Base-by-base conservation (phyloP, 1,140 invertebrate genomes). In the fruit fly (Drosophila melanogaster) region DNA sequence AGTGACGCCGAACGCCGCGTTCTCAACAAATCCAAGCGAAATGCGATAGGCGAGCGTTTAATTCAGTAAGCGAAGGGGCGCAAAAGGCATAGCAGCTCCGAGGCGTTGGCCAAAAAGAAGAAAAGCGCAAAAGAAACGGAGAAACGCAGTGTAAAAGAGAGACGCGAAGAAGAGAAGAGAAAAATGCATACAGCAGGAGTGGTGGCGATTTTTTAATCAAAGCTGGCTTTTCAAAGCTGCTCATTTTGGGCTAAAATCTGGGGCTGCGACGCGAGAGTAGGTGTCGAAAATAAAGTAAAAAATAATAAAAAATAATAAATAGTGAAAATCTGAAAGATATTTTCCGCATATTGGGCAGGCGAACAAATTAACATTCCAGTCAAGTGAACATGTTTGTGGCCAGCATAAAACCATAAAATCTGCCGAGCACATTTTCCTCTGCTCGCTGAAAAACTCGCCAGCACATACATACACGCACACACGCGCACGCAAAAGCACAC, bases 131-230 rank as follows among this genome's bases (percentile, higher is more conserved):
- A 50, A 41, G 60, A 62, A 54, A 64, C 55, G 54, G 22, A 49
- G 60, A 67, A 66, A 37, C 64, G 60, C 30, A 67, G 64, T 40
- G 37, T 26, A 69, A 77, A 74, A 66, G 54, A 56, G 75, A 72
- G 86, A 80, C 56, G 49, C 49, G 49, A 51, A 81, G 66, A 62
- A 81, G 76, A 69, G 19, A 17, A 54, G 50, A 56, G 79, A 86
- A 86, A 87, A 86, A 81, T 86, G 83, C 83, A 86, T 86, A 77
- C 84, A 86, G 78, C 79, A 86, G 77, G 81, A 86, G 77, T 79
- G 77, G 77, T 73, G 70, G 76, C 62, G 73, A 81, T 72, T 81
- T 61, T 75, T 51, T 58, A 86, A 86, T 86, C 75, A 60, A 87
- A 83, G 78, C 69, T 66, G 54, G 53, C 69, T 12, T 11, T 5